Evolutionary conservation across 2,888 invertebrate genomes (phyloP).

Genomic region (Agrochola lychnidis): DNA sequence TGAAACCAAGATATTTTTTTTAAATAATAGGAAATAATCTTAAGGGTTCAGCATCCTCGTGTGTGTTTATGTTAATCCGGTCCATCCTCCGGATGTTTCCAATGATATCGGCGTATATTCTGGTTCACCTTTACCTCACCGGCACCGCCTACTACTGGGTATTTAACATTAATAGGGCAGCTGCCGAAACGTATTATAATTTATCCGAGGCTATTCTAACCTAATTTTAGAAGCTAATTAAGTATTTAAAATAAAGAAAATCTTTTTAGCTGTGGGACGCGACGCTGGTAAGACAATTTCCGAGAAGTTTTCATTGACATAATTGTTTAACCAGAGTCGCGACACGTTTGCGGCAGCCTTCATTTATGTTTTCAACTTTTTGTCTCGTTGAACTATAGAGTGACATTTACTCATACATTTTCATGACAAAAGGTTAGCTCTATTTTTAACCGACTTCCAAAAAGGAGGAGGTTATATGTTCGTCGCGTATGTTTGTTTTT

Average conservation of each 20-base stretch:
- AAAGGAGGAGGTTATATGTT: too few species aligned
- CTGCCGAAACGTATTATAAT: background rate
- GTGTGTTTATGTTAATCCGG: conserved; percentile 6
- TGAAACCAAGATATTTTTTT: background rate
- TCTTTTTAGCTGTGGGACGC: background rate
- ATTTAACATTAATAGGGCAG: background rate
- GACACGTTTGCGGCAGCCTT: too few species aligned
- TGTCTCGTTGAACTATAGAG: too few species aligned
- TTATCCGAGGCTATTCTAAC: background rate
- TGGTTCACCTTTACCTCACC: conserved; percentile 46
- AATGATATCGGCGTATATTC: conserved; percentile 70
- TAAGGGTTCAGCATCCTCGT: background rate
- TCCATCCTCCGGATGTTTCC: conserved; percentile 55
- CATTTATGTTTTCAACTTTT: too few species aligned
- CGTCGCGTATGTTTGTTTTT: too few species aligned
- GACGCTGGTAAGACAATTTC: too few species aligned
- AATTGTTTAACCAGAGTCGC: too few species aligned
- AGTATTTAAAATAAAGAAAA: background rate
- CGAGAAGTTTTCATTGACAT: too few species aligned
- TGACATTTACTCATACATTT: too few species aligned
- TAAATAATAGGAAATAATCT: background rate
- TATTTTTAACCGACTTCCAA: too few species aligned
- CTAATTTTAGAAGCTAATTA: background rate
- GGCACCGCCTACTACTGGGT: background rate
- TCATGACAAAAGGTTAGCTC: too few species aligned